Conservation (phyloP, 2,797 vertebrate species). For the Urocyon cinereoargenteus region DNA sequence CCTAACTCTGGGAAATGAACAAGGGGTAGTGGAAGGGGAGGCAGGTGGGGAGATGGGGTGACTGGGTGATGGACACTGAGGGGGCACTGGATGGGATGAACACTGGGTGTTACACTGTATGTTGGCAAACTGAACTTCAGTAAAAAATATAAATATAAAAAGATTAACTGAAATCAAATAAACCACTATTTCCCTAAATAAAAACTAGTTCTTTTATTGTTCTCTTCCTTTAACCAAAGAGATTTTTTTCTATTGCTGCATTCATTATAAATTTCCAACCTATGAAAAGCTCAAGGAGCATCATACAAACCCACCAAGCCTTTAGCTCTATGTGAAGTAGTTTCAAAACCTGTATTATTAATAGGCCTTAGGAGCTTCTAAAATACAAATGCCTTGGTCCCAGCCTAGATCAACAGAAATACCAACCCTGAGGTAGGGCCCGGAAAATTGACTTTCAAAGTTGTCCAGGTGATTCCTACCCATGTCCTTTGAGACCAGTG, state of each 20-base stretch:
- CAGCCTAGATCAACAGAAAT: background rate
- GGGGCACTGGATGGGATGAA: too few species aligned
- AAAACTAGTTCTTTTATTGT: background rate
- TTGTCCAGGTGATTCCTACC: background rate
- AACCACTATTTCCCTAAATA: constrained; percentile 21
- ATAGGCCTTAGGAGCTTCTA: background rate
- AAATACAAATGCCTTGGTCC: background rate
- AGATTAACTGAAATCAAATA: constrained; percentile 54
- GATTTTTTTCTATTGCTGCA: background rate
- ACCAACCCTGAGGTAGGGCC: background rate
- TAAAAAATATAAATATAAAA: too few species aligned
- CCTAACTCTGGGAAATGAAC: too few species aligned
- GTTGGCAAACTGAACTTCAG: too few species aligned
- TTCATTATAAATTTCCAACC: constrained; percentile 47
- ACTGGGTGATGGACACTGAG: too few species aligned
- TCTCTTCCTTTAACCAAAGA: background rate
- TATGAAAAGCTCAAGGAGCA: background rate
- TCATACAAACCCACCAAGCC: background rate
- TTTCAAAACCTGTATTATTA: background rate
- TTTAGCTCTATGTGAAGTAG: background rate
- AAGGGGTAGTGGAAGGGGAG: too few species aligned
- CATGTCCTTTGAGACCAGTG: background rate
- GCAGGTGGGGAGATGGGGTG: too few species aligned
- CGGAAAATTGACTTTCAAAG: background rate
- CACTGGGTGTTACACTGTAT: too few species aligned